These are phyloP conservation scores for Marmota monax DNA, from an alignment of 2,113 vertebrate genomes.

Conservation along the genomic window DNA sequence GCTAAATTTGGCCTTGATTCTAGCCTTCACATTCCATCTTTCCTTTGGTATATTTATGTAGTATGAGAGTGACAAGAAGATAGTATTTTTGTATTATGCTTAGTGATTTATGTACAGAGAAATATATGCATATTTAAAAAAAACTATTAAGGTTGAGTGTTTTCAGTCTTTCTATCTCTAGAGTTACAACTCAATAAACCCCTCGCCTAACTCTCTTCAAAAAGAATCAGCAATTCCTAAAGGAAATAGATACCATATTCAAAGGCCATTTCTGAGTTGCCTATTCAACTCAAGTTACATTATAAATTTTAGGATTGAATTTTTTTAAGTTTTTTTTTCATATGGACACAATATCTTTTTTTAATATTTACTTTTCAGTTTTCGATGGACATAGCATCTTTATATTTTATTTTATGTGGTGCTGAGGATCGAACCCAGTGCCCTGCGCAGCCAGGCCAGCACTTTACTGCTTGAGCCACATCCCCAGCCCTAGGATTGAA, in stretches of 20 bases:
- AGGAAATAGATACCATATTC: background rate
- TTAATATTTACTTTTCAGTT: no score
- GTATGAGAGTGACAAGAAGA: background rate
- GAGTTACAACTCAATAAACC: background rate
- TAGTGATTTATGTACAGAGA: background rate
- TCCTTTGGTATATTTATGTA: background rate
- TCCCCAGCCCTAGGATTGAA: background rate
- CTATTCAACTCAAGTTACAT: background rate
- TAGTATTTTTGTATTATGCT: background rate
- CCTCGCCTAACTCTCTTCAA: background rate
- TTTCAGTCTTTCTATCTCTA: background rate
- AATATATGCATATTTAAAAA: constrained; percentile 11
- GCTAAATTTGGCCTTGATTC: constrained; percentile 62
- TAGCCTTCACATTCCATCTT: background rate
- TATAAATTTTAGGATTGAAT: background rate
- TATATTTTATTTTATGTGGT: no score
- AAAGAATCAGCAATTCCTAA: constrained; percentile 2
- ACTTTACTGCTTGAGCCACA: no score
- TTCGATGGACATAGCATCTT: no score
- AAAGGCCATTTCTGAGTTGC: background rate
- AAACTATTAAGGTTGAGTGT: background rate
- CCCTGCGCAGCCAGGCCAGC: no score
- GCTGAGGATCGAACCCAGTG: no score
- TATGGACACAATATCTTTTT: no score
- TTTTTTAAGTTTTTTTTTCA: background rate